Conservation (phyloP, 1,140 invertebrate species). For the Paramacrobiotus metropolitanus region DNA sequence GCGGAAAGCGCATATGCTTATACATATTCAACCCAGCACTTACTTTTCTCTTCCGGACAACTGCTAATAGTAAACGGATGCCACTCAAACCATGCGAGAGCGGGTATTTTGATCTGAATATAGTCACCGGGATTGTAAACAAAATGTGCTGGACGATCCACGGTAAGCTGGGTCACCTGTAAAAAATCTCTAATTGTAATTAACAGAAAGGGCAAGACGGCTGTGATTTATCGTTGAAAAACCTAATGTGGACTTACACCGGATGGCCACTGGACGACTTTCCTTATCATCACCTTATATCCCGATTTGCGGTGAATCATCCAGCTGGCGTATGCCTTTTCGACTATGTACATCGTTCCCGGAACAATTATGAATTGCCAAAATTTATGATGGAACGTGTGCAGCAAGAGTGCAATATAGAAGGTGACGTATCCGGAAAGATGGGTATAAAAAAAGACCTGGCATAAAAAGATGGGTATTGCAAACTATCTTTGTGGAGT, state of each 20-base stretch:
- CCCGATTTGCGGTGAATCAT: neutral
- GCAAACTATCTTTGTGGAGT: too few relatives aligned
- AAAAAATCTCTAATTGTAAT: too few relatives aligned
- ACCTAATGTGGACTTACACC: neutral
- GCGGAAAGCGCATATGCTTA: too few relatives aligned
- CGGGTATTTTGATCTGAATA: conserved; percentile 73
- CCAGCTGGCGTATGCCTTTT: neutral
- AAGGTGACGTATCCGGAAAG: neutral
- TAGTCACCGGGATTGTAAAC: conserved; percentile 79
- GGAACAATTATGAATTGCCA: neutral
- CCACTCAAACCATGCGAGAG: conserved; percentile 78
- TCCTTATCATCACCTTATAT: neutral
- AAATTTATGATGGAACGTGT: neutral
- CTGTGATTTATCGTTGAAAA: neutral
- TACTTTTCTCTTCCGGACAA: conserved; percentile 73
- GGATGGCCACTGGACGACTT: neutral
- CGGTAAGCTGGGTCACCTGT: conserved; percentile 31
- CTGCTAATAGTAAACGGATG: conserved; percentile 92
- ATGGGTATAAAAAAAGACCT: neutral
- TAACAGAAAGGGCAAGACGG: too few relatives aligned
- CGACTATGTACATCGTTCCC: neutral
- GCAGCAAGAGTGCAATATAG: neutral
- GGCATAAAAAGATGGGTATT: neutral
- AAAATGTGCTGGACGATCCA: conserved; percentile 58
- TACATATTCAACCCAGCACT: too few relatives aligned